phyloP scores from a whole-genome alignment of 2,113 vertebrate species.

The human region DNA sequence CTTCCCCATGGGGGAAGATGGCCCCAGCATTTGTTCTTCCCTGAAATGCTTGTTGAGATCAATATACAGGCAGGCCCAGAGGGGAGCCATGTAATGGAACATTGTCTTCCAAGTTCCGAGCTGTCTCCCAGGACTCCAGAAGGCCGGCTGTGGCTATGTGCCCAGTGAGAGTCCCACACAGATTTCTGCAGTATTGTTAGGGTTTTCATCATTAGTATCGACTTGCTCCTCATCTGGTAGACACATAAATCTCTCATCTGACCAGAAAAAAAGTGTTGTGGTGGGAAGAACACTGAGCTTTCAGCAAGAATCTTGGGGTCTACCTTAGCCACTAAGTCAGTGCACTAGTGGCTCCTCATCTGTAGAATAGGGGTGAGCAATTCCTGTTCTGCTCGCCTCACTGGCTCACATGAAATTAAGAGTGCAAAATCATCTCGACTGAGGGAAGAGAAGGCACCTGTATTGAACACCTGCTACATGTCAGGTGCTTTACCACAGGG shows the following conservation, averaged over 20 bases:
- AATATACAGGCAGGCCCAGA: not conserved
- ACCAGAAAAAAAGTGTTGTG: not conserved
- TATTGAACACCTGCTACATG: not conserved
- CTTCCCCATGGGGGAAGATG: not conserved
- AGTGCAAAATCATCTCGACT: not conserved
- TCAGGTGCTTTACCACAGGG: not conserved
- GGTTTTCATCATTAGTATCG: not conserved
- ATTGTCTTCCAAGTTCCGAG: constrained; percentile 43
- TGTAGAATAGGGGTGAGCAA: not conserved
- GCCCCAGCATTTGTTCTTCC: constrained; percentile 29
- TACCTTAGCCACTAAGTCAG: not conserved
- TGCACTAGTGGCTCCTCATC: not conserved
- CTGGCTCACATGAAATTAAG: not conserved
- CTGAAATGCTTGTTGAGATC: constrained; percentile 20
- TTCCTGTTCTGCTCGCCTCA: not conserved
- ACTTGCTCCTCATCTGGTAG: not conserved
- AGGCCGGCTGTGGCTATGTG: constrained; percentile 45
- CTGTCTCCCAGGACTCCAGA: constrained; percentile 58
- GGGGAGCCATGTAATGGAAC: constrained; percentile 23
- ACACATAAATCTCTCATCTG: not conserved
- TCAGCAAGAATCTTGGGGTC: not conserved
- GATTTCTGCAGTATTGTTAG: not conserved
- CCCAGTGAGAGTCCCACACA: not conserved
- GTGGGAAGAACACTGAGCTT: not conserved
- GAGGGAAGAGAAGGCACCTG: not conserved